A percentile compares a stretch with the other conserved stretches of the same genome.
phyloP scores from a whole-genome alignment of 2,113 vertebrate species.

The Triplophysa dalaica region DNA sequence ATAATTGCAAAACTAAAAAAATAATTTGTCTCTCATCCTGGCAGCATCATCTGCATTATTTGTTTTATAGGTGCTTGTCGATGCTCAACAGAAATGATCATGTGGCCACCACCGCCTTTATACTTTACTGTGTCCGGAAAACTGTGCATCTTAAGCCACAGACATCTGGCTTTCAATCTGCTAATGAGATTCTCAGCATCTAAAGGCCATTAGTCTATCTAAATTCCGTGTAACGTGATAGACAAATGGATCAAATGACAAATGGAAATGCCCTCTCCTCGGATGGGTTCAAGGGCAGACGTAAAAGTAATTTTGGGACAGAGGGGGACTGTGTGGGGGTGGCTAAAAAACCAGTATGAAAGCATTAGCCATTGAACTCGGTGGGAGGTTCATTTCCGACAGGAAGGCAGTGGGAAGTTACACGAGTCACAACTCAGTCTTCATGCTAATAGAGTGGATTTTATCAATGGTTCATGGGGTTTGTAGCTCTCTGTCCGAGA shows the following conservation, averaged over 20 bases:
- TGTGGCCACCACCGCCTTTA: conserved; percentile 1
- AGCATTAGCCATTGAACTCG: conserved; percentile 52
- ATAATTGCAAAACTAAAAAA: too few relatives aligned
- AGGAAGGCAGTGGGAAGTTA: conserved; percentile 55
- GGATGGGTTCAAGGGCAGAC: background rate
- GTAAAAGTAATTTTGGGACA: background rate
- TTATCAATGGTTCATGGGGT: conserved; percentile 47
- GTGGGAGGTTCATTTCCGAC: conserved; percentile 64
- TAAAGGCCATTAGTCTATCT: background rate
- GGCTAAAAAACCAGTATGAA: conserved; percentile 55
- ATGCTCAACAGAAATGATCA: conserved; percentile 20
- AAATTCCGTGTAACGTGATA: background rate
- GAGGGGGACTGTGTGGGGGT: conserved; percentile 47
- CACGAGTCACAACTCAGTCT: conserved; percentile 21
- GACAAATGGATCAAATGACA: background rate
- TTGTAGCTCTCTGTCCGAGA: background rate
- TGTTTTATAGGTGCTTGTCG: conserved; percentile 37
- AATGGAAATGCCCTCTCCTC: background rate
- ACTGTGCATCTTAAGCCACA: background rate
- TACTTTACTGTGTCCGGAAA: background rate
- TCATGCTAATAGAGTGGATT: conserved; percentile 35
- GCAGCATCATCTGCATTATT: conserved; percentile 14
- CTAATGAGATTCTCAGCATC: conserved; percentile 5
- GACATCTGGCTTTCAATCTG: background rate
- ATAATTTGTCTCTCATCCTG: too few relatives aligned